Base-by-base conservation (phyloP, 1,140 invertebrate genomes). In the Adoxophyes honmai region DNA sequence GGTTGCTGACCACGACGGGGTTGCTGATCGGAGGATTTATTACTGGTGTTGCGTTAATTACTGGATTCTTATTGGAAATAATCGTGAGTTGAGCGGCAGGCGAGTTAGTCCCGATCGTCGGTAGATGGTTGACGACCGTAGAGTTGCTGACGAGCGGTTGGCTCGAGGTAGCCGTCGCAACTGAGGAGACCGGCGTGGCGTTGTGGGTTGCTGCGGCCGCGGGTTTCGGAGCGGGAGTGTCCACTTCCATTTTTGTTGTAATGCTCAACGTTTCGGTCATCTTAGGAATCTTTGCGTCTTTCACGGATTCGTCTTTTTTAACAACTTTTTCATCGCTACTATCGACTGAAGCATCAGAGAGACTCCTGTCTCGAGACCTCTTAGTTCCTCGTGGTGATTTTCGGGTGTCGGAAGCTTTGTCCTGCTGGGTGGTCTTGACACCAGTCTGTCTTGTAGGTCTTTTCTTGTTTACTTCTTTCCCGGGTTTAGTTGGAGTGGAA, bases 321-420 rank as follows among this genome's bases (percentile, higher is more conserved):
- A 58, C 55, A 7, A 64, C 18, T 66, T 92, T 92, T 28, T 93
- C 92, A 28, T 92, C 91, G 9, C 81, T 89, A 33, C 91, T 91
- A 35, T 93, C 91, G 4, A 92, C 88, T 0, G 92, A 91, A 1
- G 91, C 92, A 59, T 93, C 92, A 0, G 93, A 94, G 0, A 86
- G 86, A 69, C 92, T 91, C 52, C 93, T 88, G 63, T 91, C 91
- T 53, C 91, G 88, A 0, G 89, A 86, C 56, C 92, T 91, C 15
- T 92, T 91, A 9, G 77, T 81, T 4, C 91, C 90, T 65, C 93
- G 90, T 0, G 93, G 90, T 16, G 93, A 93, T 71, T 94, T 94
- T 28, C 92, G 75, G 0, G 89, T 86, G 55, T 92, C 92, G 0
- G 66, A 38, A 18, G 48, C 18, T 63, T 87, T 89, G 10, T 90